phyloP scores from a whole-genome alignment of 2,888 invertebrate genomes.

The Teleogryllus oceanicus region DNA sequence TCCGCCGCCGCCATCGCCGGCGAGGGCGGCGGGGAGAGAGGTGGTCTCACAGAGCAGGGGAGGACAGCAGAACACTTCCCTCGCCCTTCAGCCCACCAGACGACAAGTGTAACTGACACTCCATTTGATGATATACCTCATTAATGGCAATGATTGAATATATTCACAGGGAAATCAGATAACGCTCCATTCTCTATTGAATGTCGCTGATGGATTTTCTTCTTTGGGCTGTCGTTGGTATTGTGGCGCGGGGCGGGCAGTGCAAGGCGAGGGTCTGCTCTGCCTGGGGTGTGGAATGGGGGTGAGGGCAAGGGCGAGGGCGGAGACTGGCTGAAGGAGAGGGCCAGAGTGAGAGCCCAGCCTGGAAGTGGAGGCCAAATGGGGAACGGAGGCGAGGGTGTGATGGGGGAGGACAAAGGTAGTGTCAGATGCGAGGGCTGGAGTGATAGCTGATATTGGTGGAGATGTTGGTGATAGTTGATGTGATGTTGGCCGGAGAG shows the following conservation, averaged over 20 bases:
- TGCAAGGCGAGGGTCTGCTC: constrained; percentile 24
- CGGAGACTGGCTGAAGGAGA: constrained; percentile 28
- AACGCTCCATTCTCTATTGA: constrained; percentile 35
- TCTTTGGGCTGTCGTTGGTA: constrained; percentile 21
- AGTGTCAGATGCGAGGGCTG: no score
- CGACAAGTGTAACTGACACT: constrained; percentile 38
- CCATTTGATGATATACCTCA: constrained; percentile 38
- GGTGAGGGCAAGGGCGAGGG: constrained; percentile 22
- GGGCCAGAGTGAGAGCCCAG: not conserved
- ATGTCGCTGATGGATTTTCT: constrained; percentile 37
- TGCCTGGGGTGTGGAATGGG: not conserved
- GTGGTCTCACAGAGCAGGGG: not conserved
- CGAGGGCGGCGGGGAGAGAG: not conserved
- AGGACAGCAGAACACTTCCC: constrained; percentile 30
- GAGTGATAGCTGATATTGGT: no score
- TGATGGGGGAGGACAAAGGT: no score
- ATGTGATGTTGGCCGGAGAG: no score
- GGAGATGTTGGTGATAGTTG: no score
- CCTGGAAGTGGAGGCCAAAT: no score
- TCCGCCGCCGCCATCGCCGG: no score
- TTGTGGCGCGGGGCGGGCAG: not conserved
- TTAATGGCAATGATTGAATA: constrained; percentile 38
- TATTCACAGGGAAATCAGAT: constrained; percentile 37
- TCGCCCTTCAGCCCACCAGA: constrained; percentile 23
- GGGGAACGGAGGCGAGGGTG: no score